These are phyloP conservation scores for Lasioglossum villosulum DNA, from an alignment of 2,888 invertebrate species.

Conservation along the genomic window DNA sequence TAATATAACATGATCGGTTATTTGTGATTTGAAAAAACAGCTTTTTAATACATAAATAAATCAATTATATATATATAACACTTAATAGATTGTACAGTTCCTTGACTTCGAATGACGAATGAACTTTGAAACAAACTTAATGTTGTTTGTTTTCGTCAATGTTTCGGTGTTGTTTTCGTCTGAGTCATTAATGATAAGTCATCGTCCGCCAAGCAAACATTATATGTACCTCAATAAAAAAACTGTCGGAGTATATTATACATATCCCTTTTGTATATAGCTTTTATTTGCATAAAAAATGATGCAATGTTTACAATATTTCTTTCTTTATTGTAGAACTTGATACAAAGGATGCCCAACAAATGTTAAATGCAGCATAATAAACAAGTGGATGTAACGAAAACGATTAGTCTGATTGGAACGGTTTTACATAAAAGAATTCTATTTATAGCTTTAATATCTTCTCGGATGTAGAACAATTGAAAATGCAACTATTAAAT, in stretches of 20 bases:
- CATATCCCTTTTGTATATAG: neutral
- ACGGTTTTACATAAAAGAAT: neutral
- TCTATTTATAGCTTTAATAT: neutral
- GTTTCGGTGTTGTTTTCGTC: neutral
- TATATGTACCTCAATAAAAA: neutral
- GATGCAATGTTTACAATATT: neutral
- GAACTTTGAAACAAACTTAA: neutral
- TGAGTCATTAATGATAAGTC: constrained; percentile 10
- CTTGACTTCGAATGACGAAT: neutral
- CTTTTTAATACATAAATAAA: neutral
- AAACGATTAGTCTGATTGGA: neutral
- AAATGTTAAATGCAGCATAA: neutral
- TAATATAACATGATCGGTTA: neutral
- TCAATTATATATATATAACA: neutral
- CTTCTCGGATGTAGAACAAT: neutral
- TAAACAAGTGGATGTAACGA: neutral
- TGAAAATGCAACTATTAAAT: neutral
- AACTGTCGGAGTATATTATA: neutral
- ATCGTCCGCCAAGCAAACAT: neutral
- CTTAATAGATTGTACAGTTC: neutral
- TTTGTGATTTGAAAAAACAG: neutral
- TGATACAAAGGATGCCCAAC: neutral
- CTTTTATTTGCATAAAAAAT: neutral
- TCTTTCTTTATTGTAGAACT: neutral
- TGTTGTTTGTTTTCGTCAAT: neutral